A percentile compares a stretch with the other conserved stretches of the same genome.
phyloP scores from a whole-genome alignment of 2,888 invertebrate genomes.

The Eumerus sabulonum region DNA sequence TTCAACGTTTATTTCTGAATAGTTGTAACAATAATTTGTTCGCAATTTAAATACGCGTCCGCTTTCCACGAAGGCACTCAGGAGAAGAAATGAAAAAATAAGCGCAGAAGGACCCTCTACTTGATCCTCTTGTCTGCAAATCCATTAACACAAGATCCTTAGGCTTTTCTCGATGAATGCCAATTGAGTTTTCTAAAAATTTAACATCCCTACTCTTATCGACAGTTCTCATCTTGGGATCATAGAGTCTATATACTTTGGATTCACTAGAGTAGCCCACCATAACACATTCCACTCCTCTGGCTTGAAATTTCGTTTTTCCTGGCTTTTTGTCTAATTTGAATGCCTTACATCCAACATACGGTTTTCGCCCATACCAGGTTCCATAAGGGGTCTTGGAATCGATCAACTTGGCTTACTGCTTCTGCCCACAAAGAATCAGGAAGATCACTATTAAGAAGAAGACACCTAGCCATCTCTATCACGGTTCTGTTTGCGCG shows the following conservation, averaged over 20 bases:
- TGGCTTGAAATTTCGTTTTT: conserved; percentile 7
- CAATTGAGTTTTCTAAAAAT: conserved; percentile 1
- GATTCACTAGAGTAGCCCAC: conserved; percentile 3
- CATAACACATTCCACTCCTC: background rate
- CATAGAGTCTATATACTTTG: conserved; percentile 10
- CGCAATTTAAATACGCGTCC: too few species aligned
- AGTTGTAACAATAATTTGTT: too few species aligned
- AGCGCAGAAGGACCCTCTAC: background rate
- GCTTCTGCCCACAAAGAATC: conserved; percentile 14
- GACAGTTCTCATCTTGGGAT: background rate
- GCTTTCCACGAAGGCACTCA: too few species aligned
- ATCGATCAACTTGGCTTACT: conserved; percentile 13
- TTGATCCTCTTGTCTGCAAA: background rate
- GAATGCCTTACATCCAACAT: conserved; percentile 13
- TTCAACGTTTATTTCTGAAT: too few species aligned
- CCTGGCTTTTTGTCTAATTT: background rate
- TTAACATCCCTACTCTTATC: background rate
- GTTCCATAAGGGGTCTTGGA: conserved; percentile 22
- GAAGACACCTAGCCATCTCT: conserved; percentile 3
- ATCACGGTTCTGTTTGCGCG: conserved; percentile 12
- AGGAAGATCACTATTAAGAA: background rate
- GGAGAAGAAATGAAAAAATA: too few species aligned
- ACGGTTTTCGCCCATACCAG: conserved; percentile 10
- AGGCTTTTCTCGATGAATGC: background rate
- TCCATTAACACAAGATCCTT: background rate